Conservation (phyloP, 2,797 vertebrate genomes). For the Chrosomus eos region DNA sequence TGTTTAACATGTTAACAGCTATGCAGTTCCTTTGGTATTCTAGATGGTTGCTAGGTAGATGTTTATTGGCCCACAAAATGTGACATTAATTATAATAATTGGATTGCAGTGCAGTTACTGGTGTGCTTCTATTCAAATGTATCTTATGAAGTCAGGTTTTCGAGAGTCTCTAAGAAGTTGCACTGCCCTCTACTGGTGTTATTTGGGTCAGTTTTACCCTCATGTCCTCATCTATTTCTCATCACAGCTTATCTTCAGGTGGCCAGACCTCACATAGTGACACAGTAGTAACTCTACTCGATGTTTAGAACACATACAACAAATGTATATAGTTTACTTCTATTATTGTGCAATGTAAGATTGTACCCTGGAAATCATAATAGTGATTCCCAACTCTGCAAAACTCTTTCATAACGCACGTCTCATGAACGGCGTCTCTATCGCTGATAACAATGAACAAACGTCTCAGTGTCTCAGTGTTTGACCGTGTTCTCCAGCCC, state of each 20-base stretch:
- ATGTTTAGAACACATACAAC: not conserved
- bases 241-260: conserved; percentile 15
- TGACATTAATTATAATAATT: not conserved
- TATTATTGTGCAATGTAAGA: not conserved
- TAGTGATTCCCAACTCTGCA: not conserved
- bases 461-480: conserved; percentile 45
- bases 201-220: not conserved
- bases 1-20: not conserved
- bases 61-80: not conserved
- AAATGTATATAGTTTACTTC: not conserved
- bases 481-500: conserved; percentile 5
- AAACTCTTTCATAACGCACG: conserved; percentile 10
- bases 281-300: not conserved
- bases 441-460: conserved; percentile 57
- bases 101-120: not conserved
- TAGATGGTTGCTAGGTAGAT: not conserved
- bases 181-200: not conserved
- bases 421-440: conserved; percentile 42
- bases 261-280: conserved; percentile 3
- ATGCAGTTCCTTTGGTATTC: not conserved
- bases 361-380: not conserved
- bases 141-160: not conserved
- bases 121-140: not conserved
- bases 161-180: not conserved
- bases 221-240: not conserved